Evolutionary conservation across 2,797 vertebrate species (phyloP), one percentile per base, ranked within the genome.

Genomic region (Chiropotes sagulatus): DNA sequence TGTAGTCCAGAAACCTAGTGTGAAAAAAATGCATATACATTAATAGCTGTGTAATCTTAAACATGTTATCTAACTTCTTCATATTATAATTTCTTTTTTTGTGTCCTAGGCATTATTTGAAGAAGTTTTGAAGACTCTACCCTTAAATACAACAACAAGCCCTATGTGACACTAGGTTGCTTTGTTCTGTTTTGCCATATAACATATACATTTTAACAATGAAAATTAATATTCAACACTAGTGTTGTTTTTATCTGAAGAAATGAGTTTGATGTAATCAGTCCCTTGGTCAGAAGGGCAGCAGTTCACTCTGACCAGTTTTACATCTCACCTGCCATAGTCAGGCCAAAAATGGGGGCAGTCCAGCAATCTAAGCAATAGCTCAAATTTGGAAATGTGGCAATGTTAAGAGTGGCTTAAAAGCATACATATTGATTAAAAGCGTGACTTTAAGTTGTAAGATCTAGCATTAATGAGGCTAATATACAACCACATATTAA

Each of bases 401-500:
- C 80, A 97, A 92, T 22, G 70, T n/a, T 95, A 73, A 94, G 67
- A 92, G 96, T 58, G 79, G 76, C 89, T 97, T 79, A 96, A 93
- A 98, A 98, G 72, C 70, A 96, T 48, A 96, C 46, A 96, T 81
- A 96, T 73, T 98, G 98, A 98, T 96, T 97, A 98, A 98, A 48
- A 96, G 79, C 95, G 95, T 0, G 14, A 98, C 97, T 98, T 97
- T 85, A 97, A 94, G 76, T 97, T 97, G 98, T 96, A 93, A 98
- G 98, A 92, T 41, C 90, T 97, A 93, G 80, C 84, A 97, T 97
- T 98, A 98, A 98, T 97, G 94, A 99, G 93, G 97, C 87, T 97
- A 99, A 98, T 98, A 98, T 92, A 98, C 96, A 88, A 94, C 72
- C 17, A 89, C 79, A 94, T 97, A 98, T 96, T 98, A 98, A 95